A percentile compares a stretch with the other conserved stretches of the same genome.
These are phyloP conservation scores for Naso thynnoides DNA, from an alignment of 2,797 vertebrate genomes.

Conservation along the genomic window DNA sequence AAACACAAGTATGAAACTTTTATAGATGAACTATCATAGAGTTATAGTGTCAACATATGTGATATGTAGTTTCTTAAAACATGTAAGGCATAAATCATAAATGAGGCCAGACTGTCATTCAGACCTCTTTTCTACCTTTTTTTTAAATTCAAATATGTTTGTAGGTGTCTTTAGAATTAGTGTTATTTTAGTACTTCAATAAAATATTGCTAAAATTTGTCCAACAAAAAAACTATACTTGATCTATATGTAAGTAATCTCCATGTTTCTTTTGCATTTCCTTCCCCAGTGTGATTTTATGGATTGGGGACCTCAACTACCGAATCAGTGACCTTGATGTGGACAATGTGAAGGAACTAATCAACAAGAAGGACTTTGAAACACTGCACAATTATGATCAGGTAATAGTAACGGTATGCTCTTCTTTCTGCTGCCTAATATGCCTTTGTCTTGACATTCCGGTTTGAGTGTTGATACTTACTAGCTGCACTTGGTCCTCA, in stretches of 20 bases:
- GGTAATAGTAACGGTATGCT: slow-evolving; percentile 76
- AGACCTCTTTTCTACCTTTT: too few species aligned
- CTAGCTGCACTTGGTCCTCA: slow-evolving; percentile 64
- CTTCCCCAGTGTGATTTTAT: slow-evolving; percentile 89
- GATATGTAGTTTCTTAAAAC: not conserved
- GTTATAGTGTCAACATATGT: not conserved
- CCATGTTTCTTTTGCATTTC: not conserved
- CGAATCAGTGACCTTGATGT: slow-evolving; percentile 92
- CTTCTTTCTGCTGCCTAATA: not conserved
- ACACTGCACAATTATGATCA: slow-evolving; percentile 91
- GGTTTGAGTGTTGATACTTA: slow-evolving; percentile 22
- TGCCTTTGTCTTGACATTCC: not conserved
- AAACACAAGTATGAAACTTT: slow-evolving; percentile 92
- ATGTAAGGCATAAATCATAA: not conserved
- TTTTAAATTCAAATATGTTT: not conserved
- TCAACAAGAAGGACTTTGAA: slow-evolving; percentile 89
- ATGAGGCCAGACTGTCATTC: not conserved
- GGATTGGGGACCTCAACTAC: slow-evolving; percentile 99
- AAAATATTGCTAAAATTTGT: not conserved
- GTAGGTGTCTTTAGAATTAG: not conserved
- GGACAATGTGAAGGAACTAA: slow-evolving; percentile 90
- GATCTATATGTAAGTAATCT: not conserved
- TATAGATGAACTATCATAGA: not conserved
- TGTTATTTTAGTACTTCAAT: not conserved
- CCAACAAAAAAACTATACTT: not conserved